These are phyloP conservation scores for Drosophila auraria DNA, from an alignment of 1,140 invertebrate species.

Conservation along the genomic window DNA sequence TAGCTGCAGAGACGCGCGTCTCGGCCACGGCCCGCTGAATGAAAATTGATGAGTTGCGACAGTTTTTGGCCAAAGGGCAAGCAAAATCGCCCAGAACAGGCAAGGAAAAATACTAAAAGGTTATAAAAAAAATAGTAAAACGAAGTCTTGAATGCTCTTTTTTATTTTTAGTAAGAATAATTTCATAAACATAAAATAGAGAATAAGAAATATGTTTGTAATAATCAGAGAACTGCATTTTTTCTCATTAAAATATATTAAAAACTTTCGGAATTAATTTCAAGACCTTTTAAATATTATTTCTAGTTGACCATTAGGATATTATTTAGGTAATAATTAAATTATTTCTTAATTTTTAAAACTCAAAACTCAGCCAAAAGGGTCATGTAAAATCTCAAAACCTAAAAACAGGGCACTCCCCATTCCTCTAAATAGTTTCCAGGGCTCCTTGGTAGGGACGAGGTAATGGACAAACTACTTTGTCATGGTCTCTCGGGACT, in stretches of 20 bases:
- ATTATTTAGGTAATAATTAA: background rate
- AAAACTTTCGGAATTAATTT: too few species aligned
- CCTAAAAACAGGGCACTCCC: conserved; percentile 31
- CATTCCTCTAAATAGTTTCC: background rate
- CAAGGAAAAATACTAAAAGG: conserved; percentile 22
- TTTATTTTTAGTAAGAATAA: background rate
- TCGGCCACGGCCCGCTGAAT: conserved; percentile 58
- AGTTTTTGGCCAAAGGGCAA: conserved; percentile 84
- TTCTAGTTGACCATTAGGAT: too few species aligned
- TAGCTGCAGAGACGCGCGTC: conserved; percentile 50
- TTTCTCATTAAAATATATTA: background rate
- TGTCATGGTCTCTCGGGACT: conserved; percentile 58
- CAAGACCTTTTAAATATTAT: background rate
- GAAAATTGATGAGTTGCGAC: conserved; percentile 84
- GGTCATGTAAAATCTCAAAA: background rate
- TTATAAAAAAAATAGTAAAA: background rate
- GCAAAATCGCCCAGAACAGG: conserved; percentile 55
- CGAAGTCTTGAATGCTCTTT: conserved; percentile 1
- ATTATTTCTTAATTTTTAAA: background rate
- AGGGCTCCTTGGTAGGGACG: background rate
- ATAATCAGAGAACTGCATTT: background rate
- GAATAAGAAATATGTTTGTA: background rate
- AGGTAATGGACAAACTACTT: conserved; percentile 60
- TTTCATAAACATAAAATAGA: background rate
- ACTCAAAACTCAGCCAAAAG: background rate